A percentile compares a stretch with the other conserved stretches of the same genome.
Conservation (phyloP, 2,888 invertebrate genomes). For the Drosophila prostipennis region DNA sequence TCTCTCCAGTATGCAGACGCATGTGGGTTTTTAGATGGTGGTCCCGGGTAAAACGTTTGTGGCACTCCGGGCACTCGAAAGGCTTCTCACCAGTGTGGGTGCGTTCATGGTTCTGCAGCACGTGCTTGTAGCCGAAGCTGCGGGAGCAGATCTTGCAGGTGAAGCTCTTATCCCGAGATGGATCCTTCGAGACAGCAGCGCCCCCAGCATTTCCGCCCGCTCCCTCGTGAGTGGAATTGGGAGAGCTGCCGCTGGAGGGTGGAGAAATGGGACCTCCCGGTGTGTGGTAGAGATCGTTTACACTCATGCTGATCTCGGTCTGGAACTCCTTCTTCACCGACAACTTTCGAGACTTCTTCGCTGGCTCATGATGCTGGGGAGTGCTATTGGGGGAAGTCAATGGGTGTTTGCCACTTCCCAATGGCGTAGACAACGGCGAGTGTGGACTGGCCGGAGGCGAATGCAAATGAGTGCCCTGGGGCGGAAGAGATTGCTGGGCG, state of each 20-base stretch:
- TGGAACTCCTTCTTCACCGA: constrained; percentile 82
- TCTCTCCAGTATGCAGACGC: constrained; percentile 96
- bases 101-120: constrained; percentile 96
- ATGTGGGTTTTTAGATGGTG: constrained; percentile 97
- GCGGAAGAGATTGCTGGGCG: constrained; percentile 66
- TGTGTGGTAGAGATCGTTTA: constrained; percentile 79
- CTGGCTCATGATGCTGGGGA: constrained; percentile 67
- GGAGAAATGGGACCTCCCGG: constrained; percentile 85
- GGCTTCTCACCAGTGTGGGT: constrained; percentile 98
- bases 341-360: constrained; percentile 81
- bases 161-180: constrained; percentile 91
- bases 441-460: constrained; percentile 83
- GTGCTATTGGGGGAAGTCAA: constrained; percentile 70
- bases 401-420: constrained; percentile 62
- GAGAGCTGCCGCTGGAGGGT: constrained; percentile 86
- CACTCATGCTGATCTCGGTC: constrained; percentile 81
- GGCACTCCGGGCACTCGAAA: constrained; percentile 95
- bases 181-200: constrained; percentile 82
- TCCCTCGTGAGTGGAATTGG: constrained; percentile 83
- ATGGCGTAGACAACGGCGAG: constrained; percentile 70
- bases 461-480: constrained; percentile 74
- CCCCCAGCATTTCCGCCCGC: constrained; percentile 17
- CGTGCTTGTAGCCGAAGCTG: constrained; percentile 97
- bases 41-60: constrained; percentile 96
- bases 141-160: constrained; percentile 94